Evolutionary conservation across 2,797 vertebrate species (phyloP).

Genomic region (Miichthys miiuy): DNA sequence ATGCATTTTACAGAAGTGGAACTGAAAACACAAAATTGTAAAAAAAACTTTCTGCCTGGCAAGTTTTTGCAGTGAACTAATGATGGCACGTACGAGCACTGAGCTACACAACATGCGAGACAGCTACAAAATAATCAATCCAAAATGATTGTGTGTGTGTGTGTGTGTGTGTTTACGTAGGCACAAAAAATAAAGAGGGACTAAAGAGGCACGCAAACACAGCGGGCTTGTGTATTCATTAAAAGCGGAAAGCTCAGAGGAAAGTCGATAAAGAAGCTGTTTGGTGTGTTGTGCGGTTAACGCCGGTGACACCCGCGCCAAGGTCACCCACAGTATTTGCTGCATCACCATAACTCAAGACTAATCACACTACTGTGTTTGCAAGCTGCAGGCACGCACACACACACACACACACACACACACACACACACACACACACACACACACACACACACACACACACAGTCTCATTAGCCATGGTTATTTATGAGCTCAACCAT

Average conservation of each 20-base stretch:
- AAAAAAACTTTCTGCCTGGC: not conserved
- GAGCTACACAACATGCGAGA: not conserved
- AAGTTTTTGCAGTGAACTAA: not conserved
- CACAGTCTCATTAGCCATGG: constrained; percentile 75
- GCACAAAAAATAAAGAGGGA: not conserved
- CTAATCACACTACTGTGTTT: constrained; percentile 55
- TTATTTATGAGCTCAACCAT: constrained; percentile 82
- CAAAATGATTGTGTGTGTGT: not conserved
- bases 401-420: not conserved
- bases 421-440: constrained; percentile 1
- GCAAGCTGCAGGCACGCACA: not conserved
- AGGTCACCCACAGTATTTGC: constrained; percentile 70
- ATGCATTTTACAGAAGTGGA: not conserved
- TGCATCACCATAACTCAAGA: constrained; percentile 71
- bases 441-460: constrained; percentile 12
- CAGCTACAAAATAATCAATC: not conserved
- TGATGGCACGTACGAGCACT: not conserved
- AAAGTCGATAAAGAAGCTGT: constrained; percentile 31
- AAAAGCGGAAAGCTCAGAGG: constrained; percentile 12
- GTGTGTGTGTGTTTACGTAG: not conserved
- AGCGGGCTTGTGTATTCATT: constrained; percentile 22
- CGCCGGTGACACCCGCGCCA: constrained; percentile 47
- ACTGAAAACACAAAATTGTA: not conserved
- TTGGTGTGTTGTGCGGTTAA: constrained; percentile 38
- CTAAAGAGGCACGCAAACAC: not conserved